Evolutionary conservation across 1,140 invertebrate species (phyloP).

Genomic region (Brachionus paranguensis): DNA sequence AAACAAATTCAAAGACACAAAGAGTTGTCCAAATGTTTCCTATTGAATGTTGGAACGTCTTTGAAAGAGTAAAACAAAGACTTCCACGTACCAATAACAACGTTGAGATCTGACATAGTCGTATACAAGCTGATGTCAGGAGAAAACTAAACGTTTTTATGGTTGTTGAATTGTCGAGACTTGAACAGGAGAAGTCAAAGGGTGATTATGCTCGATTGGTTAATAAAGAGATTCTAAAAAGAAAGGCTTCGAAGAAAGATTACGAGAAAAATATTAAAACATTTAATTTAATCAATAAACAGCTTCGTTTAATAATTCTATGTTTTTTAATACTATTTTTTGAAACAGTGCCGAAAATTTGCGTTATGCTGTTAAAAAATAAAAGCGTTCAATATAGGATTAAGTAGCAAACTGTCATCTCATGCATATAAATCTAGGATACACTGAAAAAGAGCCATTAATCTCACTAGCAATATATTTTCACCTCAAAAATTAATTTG

Average conservation of each 20-base stretch:
- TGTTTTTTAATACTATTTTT: no score
- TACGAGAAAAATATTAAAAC: background rate
- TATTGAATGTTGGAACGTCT: background rate
- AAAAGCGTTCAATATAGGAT: no score
- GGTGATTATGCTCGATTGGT: background rate
- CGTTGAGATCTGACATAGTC: background rate
- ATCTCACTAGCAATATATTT: no score
- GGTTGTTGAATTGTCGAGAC: background rate
- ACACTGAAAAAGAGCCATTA: no score
- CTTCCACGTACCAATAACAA: background rate
- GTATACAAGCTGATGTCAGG: background rate
- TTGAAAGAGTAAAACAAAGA: constrained; percentile 1
- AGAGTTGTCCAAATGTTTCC: background rate
- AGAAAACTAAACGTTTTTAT: background rate
- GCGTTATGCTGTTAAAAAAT: no score
- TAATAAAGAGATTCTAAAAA: background rate
- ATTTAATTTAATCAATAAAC: background rate
- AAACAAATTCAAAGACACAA: background rate
- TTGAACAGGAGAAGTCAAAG: background rate
- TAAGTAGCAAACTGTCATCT: no score
- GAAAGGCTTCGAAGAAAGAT: background rate
- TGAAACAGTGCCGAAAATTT: no score
- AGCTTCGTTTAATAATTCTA: background rate
- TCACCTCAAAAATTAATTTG: no score
- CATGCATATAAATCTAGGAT: no score